These are phyloP conservation scores for Drosophila dunni DNA, from an alignment of 1,140 invertebrate species.

Conservation along the genomic window DNA sequence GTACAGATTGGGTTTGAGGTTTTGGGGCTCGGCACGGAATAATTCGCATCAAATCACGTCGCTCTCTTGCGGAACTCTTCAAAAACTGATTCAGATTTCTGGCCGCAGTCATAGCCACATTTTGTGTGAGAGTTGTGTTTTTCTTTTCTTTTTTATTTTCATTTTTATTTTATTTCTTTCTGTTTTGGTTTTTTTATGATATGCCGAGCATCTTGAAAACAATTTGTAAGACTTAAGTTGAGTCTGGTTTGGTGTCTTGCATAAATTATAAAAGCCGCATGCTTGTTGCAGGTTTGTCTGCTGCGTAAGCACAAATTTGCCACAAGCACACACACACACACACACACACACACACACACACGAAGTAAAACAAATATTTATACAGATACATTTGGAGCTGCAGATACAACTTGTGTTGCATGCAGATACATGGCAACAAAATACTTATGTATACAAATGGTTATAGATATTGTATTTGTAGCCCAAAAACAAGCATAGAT, in stretches of 20 bases:
- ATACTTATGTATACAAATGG: constrained; percentile 10
- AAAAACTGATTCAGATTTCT: constrained; percentile 73
- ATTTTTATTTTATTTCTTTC: constrained; percentile 20
- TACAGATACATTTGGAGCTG: constrained; percentile 15
- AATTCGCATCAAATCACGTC: constrained; percentile 80
- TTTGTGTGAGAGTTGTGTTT: constrained; percentile 32
- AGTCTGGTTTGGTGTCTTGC: constrained; percentile 72
- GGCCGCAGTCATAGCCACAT: constrained; percentile 26
- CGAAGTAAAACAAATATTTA: background rate
- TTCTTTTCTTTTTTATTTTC: constrained; percentile 13
- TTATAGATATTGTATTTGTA: constrained; percentile 7
- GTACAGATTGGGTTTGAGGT: background rate
- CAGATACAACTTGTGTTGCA: background rate
- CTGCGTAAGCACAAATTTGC: constrained; percentile 51
- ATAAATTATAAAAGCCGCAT: constrained; percentile 77
- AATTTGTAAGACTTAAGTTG: constrained; percentile 77
- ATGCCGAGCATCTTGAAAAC: constrained; percentile 73
- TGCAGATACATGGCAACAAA: constrained; percentile 1
- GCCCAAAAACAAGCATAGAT: constrained; percentile 49
- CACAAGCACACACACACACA: constrained; percentile 6
- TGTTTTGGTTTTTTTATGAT: constrained; percentile 53
- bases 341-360: background rate
- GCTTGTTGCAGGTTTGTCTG: constrained; percentile 24
- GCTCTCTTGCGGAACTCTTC: constrained; percentile 68
- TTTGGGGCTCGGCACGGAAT: constrained; percentile 58